phyloP scores from a whole-genome alignment of 2,888 invertebrate species.

The Silvanus unidentatus region DNA sequence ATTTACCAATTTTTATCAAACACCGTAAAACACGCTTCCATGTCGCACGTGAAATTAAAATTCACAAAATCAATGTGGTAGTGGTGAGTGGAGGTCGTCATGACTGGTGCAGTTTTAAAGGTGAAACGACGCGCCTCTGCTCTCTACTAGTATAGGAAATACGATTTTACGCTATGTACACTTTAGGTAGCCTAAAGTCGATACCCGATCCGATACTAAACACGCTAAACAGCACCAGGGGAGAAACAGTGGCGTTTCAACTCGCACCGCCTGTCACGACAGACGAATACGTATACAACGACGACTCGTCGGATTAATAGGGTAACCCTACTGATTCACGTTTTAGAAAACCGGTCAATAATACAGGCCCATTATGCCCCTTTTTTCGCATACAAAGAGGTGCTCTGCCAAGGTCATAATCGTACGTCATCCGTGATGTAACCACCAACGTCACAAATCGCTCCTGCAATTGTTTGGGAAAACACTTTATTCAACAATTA shows the following conservation, averaged over 20 bases:
- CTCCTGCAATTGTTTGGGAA: too few relatives aligned
- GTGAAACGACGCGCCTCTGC: too few relatives aligned
- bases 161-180: too few relatives aligned
- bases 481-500: too few relatives aligned
- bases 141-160: too few relatives aligned
- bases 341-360: not conserved
- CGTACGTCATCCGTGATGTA: too few relatives aligned
- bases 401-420: too few relatives aligned
- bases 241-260: conserved; percentile 1
- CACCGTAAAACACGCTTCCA: conserved; percentile 88
- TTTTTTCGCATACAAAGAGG: too few relatives aligned
- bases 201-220: too few relatives aligned
- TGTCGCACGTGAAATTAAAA: conserved; percentile 41
- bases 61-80: conserved; percentile 25
- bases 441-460: too few relatives aligned
- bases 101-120: conserved; percentile 4
- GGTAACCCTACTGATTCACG: not conserved
- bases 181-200: too few relatives aligned
- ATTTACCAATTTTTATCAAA: conserved; percentile 85
- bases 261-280: conserved; percentile 5
- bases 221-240: too few relatives aligned
- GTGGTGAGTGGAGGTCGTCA: conserved; percentile 7
- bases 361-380: not conserved
- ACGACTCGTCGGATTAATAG: not conserved
- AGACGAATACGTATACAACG: not conserved